Base-by-base conservation (phyloP, 2,888 invertebrate genomes). In the Steinernema scapterisci region DNA sequence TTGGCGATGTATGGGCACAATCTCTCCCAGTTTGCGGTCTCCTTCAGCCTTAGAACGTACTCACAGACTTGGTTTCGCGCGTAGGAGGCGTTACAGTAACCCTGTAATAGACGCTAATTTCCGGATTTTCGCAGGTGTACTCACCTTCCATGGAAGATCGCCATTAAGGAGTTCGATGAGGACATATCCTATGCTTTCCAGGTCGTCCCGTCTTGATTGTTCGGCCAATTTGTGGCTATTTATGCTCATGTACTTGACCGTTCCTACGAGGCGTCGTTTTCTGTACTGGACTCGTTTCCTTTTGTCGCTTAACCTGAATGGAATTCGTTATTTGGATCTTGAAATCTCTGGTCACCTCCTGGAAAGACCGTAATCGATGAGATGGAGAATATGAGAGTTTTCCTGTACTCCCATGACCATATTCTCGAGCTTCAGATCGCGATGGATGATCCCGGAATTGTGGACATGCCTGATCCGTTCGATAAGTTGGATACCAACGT, bases 161-260 rank as follows among this genome's bases (percentile, higher is more conserved):
- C 84, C 84, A 38, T 73, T 78, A 16, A 81, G 46, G 2, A 85
- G 73, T 63, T 84, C 81, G 31, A 84, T 74, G 11, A 84, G 75
- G 1, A 84, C 82, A 74, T 84, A 84, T 48, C 78, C 81, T 25
- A 84, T 43, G 43, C 81, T 81, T 73, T 84, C 84, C 43, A 85
- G 46, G 70, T 84, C 84, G 72, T 84, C 84, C 1, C 84, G 63
- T 5, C 82, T 73, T 27, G 78, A 74, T 63, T 82, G 75, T 51
- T 85, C 82, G 16, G 79, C 71, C 70, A 79, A 79, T 71, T 80
- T 75, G 63, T 84, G 84, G 46, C 77, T 77, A 70, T 82, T 82
- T 13, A 84, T 70, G 21, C 78, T 78, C 38, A 82, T 81, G 76
- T 85, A 84, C 73, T 85, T 83, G 23, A 82, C 83, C 11, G 83